Evolutionary conservation across 1,140 invertebrate genomes (phyloP).

Genomic region (Liolophura sinensis): DNA sequence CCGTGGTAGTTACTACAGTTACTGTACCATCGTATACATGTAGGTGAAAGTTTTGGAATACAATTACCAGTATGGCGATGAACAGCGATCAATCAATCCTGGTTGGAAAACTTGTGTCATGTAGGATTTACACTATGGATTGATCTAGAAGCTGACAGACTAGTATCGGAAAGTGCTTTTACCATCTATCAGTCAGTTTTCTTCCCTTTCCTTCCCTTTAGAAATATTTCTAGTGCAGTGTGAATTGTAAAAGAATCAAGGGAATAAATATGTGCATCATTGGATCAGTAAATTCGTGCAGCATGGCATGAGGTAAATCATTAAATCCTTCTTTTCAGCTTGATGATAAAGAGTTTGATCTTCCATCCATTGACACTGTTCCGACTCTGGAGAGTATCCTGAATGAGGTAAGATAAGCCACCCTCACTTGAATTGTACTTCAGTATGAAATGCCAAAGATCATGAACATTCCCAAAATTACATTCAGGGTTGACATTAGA

Average conservation of each 20-base stretch:
- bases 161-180: too few relatives aligned
- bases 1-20: too few relatives aligned
- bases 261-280: not conserved
- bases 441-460: not conserved
- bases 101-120: too few relatives aligned
- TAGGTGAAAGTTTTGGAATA: too few relatives aligned
- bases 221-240: not conserved
- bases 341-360: conserved; percentile 82
- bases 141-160: too few relatives aligned
- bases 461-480: not conserved
- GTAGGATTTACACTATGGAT: too few relatives aligned
- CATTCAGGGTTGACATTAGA: not conserved
- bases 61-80: too few relatives aligned
- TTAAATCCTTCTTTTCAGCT: conserved; percentile 61
- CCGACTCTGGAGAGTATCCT: conserved; percentile 86
- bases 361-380: conserved; percentile 74
- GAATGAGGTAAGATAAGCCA: conserved; percentile 65
- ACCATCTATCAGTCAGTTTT: too few relatives aligned
- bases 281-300: not conserved
- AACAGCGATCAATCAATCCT: too few relatives aligned
- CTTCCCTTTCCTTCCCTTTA: too few relatives aligned
- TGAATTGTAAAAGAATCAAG: not conserved
- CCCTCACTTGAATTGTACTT: not conserved
- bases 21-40: too few relatives aligned
- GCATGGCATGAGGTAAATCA: not conserved